Evolutionary conservation across 1,140 invertebrate genomes (phyloP).

Genomic region (Papilio dardanus): DNA sequence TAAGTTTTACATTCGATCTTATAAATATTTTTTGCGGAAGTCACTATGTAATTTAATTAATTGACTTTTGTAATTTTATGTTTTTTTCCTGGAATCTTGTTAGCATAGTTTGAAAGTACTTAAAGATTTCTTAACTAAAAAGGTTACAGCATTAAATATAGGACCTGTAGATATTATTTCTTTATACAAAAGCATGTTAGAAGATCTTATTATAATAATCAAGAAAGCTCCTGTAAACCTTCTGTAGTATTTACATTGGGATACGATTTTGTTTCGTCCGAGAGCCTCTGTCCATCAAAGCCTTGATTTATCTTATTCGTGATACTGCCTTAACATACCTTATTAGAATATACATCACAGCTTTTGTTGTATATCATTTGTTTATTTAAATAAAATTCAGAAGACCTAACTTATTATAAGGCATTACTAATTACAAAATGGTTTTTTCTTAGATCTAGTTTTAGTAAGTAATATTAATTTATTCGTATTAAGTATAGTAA

Average conservation of each 20-base stretch:
- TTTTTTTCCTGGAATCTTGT: too few species aligned
- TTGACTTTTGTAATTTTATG: too few species aligned
- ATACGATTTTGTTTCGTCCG: constrained; percentile 4
- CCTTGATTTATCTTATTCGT: constrained; percentile 4
- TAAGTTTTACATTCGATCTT: too few species aligned
- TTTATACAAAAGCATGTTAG: neutral
- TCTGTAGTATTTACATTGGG: neutral
- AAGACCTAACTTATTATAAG: too few species aligned
- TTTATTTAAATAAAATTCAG: neutral
- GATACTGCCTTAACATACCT: neutral
- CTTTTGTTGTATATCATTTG: neutral
- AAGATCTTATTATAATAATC: neutral
- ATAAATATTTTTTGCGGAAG: too few species aligned
- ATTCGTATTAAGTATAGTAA: too few species aligned
- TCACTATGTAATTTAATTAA: too few species aligned
- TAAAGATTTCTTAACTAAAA: too few species aligned
- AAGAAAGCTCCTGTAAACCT: neutral
- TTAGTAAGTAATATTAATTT: too few species aligned
- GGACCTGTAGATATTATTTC: neutral
- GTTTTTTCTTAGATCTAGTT: too few species aligned
- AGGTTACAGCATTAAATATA: too few species aligned
- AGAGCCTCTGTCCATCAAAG: neutral
- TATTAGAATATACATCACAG: neutral
- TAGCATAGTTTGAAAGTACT: too few species aligned
- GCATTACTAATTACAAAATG: neutral